These are phyloP conservation scores for Belgica antarctica DNA, from an alignment of 2,888 invertebrate species.

Conservation along the genomic window DNA sequence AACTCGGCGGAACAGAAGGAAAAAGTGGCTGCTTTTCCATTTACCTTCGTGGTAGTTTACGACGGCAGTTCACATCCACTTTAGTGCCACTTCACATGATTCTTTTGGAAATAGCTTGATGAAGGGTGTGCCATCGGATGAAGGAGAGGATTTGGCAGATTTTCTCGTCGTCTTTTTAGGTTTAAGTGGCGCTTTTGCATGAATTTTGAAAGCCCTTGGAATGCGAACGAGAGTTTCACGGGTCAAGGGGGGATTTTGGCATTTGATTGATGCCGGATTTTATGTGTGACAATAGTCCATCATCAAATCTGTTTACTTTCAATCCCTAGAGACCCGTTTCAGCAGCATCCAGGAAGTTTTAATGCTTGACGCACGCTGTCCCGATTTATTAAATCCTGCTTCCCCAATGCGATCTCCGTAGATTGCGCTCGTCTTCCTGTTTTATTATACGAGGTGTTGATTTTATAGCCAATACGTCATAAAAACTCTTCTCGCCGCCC, in stretches of 20 bases:
- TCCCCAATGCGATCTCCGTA: constrained; percentile 11
- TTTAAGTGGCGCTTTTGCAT: neutral
- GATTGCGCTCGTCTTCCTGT: constrained; percentile 23
- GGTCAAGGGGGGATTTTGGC: neutral
- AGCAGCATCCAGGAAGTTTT: neutral
- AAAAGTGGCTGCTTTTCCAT: no score
- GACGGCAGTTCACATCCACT: neutral
- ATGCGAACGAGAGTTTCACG: neutral
- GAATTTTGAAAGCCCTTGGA: constrained; percentile 3
- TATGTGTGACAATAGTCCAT: constrained; percentile 34
- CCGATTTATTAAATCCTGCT: constrained; percentile 3
- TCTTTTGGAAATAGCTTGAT: constrained; percentile 6
- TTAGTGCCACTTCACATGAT: constrained; percentile 17
- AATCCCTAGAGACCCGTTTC: neutral
- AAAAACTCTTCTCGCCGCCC: neutral
- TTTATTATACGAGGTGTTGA: constrained; percentile 37
- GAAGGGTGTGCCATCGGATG: neutral
- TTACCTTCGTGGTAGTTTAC: neutral
- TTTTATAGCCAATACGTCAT: constrained; percentile 28
- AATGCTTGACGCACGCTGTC: neutral
- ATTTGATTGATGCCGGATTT: constrained; percentile 29
- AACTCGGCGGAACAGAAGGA: no score
- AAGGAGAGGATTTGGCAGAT: neutral
- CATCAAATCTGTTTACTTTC: constrained; percentile 36
- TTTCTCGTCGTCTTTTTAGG: neutral